These are phyloP conservation scores for Prunella fulvescens DNA, from an alignment of 2,113 vertebrate species.

Conservation along the genomic window DNA sequence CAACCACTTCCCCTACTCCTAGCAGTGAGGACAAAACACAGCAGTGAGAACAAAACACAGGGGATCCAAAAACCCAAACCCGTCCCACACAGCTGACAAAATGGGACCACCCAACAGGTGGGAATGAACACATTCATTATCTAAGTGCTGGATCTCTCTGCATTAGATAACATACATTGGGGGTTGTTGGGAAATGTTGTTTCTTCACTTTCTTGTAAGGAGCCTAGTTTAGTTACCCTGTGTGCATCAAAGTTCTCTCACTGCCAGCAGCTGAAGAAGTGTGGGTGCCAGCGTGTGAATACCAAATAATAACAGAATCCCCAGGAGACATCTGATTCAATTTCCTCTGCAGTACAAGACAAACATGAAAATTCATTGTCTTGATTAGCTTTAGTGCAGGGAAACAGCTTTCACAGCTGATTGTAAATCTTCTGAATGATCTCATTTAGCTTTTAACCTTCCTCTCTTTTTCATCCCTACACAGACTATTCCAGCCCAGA, in stretches of 20 bases:
- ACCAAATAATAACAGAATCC: slow-evolving; percentile 49
- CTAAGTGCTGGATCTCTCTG: neutral
- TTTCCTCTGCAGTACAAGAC: slow-evolving; percentile 29
- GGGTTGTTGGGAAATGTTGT: neutral
- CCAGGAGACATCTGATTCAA: slow-evolving; percentile 34
- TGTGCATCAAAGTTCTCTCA: neutral
- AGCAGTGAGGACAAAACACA: neutral
- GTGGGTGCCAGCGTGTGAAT: slow-evolving; percentile 40
- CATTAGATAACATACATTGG: neutral
- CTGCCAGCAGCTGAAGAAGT: slow-evolving; percentile 22
- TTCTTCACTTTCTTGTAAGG: neutral
- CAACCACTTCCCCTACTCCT: neutral
- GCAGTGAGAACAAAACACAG: no score
- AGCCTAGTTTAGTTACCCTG: neutral
- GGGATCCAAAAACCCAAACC: neutral
- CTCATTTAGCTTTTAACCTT: slow-evolving; percentile 61
- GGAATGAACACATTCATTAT: neutral
- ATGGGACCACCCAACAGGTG: neutral
- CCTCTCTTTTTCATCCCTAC: neutral
- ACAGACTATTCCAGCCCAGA: neutral
- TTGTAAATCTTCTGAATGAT: slow-evolving; percentile 54
- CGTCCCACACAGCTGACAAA: neutral
- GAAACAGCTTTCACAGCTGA: slow-evolving; percentile 35
- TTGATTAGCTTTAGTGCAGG: slow-evolving; percentile 46
- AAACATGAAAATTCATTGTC: slow-evolving; percentile 63